Conservation (phyloP, 1,140 invertebrate genomes). For the Acarapis woodi region DNA sequence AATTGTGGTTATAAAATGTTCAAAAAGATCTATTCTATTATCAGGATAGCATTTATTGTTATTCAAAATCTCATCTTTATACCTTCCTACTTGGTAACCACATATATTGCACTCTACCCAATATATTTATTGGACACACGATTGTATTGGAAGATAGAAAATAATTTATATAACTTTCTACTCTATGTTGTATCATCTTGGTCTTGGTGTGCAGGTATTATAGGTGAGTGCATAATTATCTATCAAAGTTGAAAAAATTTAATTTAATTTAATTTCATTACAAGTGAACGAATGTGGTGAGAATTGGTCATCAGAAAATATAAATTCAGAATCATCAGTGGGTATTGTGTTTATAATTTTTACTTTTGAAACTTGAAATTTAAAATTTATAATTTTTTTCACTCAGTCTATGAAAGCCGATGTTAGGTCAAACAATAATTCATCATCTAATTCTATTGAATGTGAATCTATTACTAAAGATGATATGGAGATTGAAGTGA, state of each 20-base stretch:
- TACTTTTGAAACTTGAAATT: too few species aligned
- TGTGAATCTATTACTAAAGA: background rate
- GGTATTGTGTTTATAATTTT: too few species aligned
- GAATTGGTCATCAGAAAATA: background rate
- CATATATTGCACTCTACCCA: constrained; percentile 7
- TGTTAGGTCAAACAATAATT: background rate
- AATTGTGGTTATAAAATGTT: too few species aligned
- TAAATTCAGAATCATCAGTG: background rate
- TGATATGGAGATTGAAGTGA: background rate
- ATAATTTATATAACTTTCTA: constrained; percentile 7
- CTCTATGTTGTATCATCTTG: constrained; percentile 9
- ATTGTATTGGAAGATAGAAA: constrained; percentile 7
- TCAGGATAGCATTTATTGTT: too few species aligned
- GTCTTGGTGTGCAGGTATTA: constrained; percentile 3
- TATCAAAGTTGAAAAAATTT: background rate
- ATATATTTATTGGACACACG: constrained; percentile 4
- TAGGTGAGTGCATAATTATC: background rate
- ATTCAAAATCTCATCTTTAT: constrained; percentile 9
- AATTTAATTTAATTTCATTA: background rate
- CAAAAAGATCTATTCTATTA: too few species aligned
- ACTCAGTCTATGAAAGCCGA: too few species aligned
- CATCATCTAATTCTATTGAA: background rate
- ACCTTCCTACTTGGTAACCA: constrained; percentile 6
- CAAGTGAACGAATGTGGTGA: background rate
- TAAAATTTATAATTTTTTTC: too few species aligned